Evolutionary conservation across 2,888 invertebrate genomes (phyloP).

Genomic region (Agriotes lineatus): DNA sequence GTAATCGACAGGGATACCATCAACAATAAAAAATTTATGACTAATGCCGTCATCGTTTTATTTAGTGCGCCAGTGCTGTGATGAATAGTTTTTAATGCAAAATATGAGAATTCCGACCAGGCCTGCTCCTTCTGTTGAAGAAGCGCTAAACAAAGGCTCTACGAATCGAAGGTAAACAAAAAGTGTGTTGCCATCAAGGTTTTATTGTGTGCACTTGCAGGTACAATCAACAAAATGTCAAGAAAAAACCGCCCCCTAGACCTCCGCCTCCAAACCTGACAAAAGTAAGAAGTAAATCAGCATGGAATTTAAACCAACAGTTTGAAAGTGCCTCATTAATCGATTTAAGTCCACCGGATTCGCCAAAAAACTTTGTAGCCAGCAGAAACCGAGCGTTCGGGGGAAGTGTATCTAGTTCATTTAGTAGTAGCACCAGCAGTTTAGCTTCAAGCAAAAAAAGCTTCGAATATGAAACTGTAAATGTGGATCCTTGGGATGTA

Average conservation of each 20-base stretch:
- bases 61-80: slow-evolving; percentile 26
- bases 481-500: slow-evolving; percentile 61
- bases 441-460: slow-evolving; percentile 83
- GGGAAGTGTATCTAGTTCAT: slow-evolving; percentile 64
- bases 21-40: no score
- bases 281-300: slow-evolving; percentile 61
- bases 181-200: neutral
- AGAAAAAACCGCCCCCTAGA: slow-evolving; percentile 79
- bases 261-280: slow-evolving; percentile 76
- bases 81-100: slow-evolving; percentile 47
- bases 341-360: slow-evolving; percentile 69
- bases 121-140: slow-evolving; percentile 50
- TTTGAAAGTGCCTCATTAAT: slow-evolving; percentile 65
- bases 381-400: slow-evolving; percentile 59
- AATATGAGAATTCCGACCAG: slow-evolving; percentile 50
- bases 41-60: no score
- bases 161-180: slow-evolving; percentile 31
- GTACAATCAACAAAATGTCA: slow-evolving; percentile 57
- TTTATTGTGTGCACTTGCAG: slow-evolving; percentile 9
- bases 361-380: slow-evolving; percentile 60
- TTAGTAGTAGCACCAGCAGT: slow-evolving; percentile 67
- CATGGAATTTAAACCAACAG: slow-evolving; percentile 58
- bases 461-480: slow-evolving; percentile 75
- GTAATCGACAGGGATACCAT: no score
- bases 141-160: slow-evolving; percentile 44